Evolutionary conservation across 2,888 invertebrate genomes (phyloP).

Genomic region (Yponomeuta sedellus): DNA sequence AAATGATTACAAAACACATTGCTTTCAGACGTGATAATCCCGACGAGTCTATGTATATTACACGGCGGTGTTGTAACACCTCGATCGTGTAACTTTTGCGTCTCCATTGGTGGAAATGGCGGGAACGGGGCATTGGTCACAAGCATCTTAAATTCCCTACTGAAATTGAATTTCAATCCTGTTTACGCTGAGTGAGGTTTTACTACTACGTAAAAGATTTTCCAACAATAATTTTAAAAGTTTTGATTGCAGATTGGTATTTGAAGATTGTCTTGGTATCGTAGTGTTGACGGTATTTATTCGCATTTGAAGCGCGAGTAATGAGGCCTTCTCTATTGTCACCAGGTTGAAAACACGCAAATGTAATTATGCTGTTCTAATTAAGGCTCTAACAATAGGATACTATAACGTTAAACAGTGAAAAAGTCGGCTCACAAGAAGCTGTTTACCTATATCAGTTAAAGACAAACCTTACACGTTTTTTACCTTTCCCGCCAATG

Average conservation of each 20-base stretch:
- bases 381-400: not conserved
- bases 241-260: not conserved
- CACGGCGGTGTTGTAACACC: not conserved
- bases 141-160: too few species aligned
- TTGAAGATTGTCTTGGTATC: not conserved
- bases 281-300: not conserved
- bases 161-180: too few species aligned
- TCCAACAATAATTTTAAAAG: not conserved
- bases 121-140: not conserved
- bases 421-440: not conserved
- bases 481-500: not conserved
- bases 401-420: not conserved
- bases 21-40: not conserved
- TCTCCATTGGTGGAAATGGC: not conserved
- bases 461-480: not conserved
- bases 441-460: not conserved
- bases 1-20: too few species aligned
- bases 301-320: not conserved
- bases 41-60: not conserved
- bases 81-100: not conserved
- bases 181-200: too few species aligned
- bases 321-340: constrained; percentile 2
- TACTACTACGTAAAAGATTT: too few species aligned
- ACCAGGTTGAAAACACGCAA: constrained; percentile 6
- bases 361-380: constrained; percentile 2